Conservation (phyloP, 2,113 vertebrate species). For the Delphinapterus leucas region DNA sequence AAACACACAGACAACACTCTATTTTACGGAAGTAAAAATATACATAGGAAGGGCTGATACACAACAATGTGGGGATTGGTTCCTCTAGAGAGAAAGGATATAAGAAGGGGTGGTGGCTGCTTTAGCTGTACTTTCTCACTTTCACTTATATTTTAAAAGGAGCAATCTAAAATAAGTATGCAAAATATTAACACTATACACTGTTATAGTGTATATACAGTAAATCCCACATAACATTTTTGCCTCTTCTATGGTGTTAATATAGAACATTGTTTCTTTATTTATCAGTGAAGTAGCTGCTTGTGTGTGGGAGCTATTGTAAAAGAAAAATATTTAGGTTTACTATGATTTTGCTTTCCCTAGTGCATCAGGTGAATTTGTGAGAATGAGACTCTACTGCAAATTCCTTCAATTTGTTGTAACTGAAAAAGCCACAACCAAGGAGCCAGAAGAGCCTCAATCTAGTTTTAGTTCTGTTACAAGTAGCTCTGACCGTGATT, state of each 20-base stretch:
- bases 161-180: not conserved
- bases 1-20: not conserved
- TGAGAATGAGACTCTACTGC: not conserved
- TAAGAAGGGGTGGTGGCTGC: not conserved
- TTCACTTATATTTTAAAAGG: not conserved
- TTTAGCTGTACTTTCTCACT: not conserved
- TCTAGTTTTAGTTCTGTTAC: not conserved
- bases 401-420: not conserved
- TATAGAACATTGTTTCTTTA: slow-evolving; percentile 13
- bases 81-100: not conserved
- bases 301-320: not conserved
- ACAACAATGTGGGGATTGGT: not conserved
- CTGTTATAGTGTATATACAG: not conserved
- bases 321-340: not conserved
- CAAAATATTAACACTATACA: not conserved
- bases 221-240: not conserved
- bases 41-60: not conserved
- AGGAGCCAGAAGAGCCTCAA: not conserved
- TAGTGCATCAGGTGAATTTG: not conserved
- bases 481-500: not conserved
- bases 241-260: not conserved
- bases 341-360: not conserved
- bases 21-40: not conserved
- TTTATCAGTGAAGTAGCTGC: not conserved
- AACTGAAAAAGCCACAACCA: not conserved